Base-by-base conservation (phyloP, 2,113 vertebrate genomes). In the Neolamprologus falcicula region DNA sequence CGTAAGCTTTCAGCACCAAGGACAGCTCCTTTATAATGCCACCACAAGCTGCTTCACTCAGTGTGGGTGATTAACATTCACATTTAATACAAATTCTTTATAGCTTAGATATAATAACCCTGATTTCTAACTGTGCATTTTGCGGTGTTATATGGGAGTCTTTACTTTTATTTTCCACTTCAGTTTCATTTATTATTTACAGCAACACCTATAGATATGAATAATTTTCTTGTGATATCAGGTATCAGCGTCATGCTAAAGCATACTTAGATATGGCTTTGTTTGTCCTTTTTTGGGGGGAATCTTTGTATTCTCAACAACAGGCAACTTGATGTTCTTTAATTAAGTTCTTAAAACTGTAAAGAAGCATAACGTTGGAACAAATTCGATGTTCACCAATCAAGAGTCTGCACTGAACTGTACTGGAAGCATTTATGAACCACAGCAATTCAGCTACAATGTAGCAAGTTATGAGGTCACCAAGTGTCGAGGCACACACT, bases 1-100 rank as follows among this genome's bases (percentile, higher is more conserved):
- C 4, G 13, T 10, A 83, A 9, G 4, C 17, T 47, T 93, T 93
- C 88, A 95, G 93, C 47, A 95, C 93, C 88, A 92, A 90, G 95
- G 92, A 93, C 91, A 96, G 93, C 84, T 90, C 90, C 26, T 47
- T 31, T 4, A 73, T n/a, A 21, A 42, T 52, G 17, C 9, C 5
- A 24, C n/a, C 4, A 11, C 12, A n/a, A 45, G 16, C 21, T 26
- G 24, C 54, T 37, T 86, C 17, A 53, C 7, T 13, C 42, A n/a
- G 19, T 3, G 37, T 82, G 21, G 28, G 35, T 86, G 45, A 90
- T 92, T 89, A 92, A 76, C 66, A 53, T 80, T 81, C 53, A 87
- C 47, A 61, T 73, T 47, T 11, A 26, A 71, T 71, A 71, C 13
- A 71, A 9, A 71, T 71, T 42, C 66, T 47, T 26, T 47, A 73